A percentile compares a stretch with the other conserved stretches of the same genome.
Evolutionary conservation across 2,797 vertebrate species (phyloP).

Genomic region (Apogon talboti): DNA sequence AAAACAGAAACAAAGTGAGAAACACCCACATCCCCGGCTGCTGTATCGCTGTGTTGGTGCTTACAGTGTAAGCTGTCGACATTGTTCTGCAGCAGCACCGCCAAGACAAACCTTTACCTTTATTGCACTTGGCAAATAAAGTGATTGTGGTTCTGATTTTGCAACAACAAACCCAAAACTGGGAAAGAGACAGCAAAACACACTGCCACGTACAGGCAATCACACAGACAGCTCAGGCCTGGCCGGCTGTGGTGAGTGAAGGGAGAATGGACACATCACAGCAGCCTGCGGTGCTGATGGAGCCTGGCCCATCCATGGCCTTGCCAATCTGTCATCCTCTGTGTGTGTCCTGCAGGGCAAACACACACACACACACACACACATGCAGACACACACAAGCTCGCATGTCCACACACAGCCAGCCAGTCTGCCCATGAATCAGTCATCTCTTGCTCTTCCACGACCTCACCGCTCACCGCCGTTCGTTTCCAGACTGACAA

Average conservation of each 20-base stretch:
- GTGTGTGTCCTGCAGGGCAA: constrained; percentile 50
- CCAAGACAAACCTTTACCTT: constrained; percentile 51
- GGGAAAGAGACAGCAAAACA: constrained; percentile 27
- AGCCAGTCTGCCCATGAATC: constrained; percentile 62
- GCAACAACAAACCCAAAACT: constrained; percentile 36
- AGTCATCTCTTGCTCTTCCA: constrained; percentile 66
- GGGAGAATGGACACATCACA: constrained; percentile 67
- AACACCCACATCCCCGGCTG: constrained; percentile 11
- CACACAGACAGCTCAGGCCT: constrained; percentile 45
- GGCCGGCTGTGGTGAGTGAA: constrained; percentile 57
- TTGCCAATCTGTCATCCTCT: constrained; percentile 75
- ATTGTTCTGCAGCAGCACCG: constrained; percentile 16
- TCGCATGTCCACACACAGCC: constrained; percentile 43
- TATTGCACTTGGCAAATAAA: constrained; percentile 58
- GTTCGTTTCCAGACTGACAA: constrained; percentile 65
- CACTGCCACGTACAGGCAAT: constrained; percentile 28
- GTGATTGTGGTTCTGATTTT: constrained; percentile 46
- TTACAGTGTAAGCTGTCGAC: constrained; percentile 22
- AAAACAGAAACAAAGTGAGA: neutral
- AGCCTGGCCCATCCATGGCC: constrained; percentile 69
- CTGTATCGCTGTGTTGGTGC: constrained; percentile 10
- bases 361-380: constrained; percentile 33
- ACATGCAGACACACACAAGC: constrained; percentile 19
- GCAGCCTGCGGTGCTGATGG: constrained; percentile 70
- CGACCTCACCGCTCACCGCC: constrained; percentile 57